These are phyloP conservation scores for Nasonia longicornis DNA, from an alignment of 1,140 invertebrate genomes.

Conservation along the genomic window DNA sequence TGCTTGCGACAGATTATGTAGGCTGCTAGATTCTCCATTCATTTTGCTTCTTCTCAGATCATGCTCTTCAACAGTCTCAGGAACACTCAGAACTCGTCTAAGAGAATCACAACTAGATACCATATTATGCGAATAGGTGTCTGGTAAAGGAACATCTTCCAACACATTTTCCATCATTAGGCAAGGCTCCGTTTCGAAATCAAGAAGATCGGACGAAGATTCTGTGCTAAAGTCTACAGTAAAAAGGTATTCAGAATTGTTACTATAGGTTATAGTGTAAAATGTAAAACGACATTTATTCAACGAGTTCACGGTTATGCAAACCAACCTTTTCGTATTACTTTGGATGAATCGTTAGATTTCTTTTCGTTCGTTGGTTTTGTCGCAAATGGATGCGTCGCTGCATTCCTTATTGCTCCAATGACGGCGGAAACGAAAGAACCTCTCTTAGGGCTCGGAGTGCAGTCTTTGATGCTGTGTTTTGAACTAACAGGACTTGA, in stretches of 20 bases:
- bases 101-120: conserved; percentile 72
- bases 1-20: conserved; percentile 65
- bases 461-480: conserved; percentile 68
- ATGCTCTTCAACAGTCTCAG: conserved; percentile 61
- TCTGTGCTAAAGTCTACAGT: conserved; percentile 62
- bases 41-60: conserved; percentile 52
- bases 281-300: neutral
- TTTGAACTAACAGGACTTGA: conserved; percentile 72
- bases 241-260: conserved; percentile 7
- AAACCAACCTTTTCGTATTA: conserved; percentile 60
- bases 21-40: conserved; percentile 62
- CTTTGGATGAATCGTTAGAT: conserved; percentile 53
- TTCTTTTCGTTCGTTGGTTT: conserved; percentile 59
- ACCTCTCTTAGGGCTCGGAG: conserved; percentile 73
- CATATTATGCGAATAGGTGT: conserved; percentile 78
- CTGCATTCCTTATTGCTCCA: conserved; percentile 76
- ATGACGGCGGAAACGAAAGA: conserved; percentile 78
- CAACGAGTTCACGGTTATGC: neutral
- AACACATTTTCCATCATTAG: conserved; percentile 82
- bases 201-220: conserved; percentile 77
- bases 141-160: conserved; percentile 75
- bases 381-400: conserved; percentile 68
- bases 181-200: conserved; percentile 83
- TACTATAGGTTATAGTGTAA: neutral
- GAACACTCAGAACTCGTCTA: conserved; percentile 62